Percentiles rank a stretch among this genome's conserved stretches.
Conservation (phyloP, 2,113 vertebrate species). For the Centropus bengalensis region DNA sequence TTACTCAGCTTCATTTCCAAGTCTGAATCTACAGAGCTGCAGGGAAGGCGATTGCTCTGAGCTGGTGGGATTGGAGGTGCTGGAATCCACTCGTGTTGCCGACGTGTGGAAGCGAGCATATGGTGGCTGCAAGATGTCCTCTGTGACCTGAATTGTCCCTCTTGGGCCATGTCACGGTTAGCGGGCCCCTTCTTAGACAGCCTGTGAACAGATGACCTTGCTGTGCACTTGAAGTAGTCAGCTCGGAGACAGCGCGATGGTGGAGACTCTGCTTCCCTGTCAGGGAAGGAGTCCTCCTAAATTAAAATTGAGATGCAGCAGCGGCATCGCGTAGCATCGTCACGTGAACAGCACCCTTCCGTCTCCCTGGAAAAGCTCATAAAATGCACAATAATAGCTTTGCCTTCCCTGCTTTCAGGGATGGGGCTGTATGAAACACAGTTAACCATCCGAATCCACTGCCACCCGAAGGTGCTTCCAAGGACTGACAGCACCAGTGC, state of each 20-base stretch:
- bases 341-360: not conserved
- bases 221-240: not conserved
- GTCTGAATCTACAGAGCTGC: not conserved
- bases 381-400: not conserved
- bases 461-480: not conserved
- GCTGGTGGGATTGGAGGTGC: not conserved
- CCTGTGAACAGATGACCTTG: accelerated
- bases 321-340: accelerated
- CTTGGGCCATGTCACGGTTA: not conserved
- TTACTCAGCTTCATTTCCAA: not conserved
- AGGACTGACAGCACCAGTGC: not conserved
- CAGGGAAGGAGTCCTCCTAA: not conserved
- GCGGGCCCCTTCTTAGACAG: not conserved
- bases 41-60: not conserved
- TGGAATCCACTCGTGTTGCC: not conserved
- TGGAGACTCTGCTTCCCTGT: not conserved
- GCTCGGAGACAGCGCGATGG: not conserved
- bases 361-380: not conserved
- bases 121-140: accelerated
- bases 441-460: not conserved
- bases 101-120: not conserved
- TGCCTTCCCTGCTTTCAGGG: not conserved
- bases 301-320: not conserved
- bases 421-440: not conserved
- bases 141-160: accelerated